phyloP scores from a whole-genome alignment of 2,888 invertebrate genomes.

The Brachyptera risi region DNA sequence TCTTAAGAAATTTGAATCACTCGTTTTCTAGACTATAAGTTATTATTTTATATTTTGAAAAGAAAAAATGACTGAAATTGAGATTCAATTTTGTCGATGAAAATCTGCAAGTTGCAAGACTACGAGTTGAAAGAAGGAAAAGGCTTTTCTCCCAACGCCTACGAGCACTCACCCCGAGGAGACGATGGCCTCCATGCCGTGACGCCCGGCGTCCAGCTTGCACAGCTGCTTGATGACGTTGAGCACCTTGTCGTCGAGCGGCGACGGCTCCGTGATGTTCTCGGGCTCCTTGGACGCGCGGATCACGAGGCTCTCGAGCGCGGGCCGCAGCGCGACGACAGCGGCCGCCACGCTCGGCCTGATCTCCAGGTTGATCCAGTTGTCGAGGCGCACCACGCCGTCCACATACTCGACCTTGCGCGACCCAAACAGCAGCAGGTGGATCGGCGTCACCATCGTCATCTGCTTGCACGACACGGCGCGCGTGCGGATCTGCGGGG shows the following conservation, averaged over 20 bases:
- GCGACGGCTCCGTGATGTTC: slow-evolving; percentile 60
- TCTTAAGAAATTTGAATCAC: too few species aligned
- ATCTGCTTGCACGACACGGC: slow-evolving; percentile 95
- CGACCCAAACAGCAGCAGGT: slow-evolving; percentile 88
- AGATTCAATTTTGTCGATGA: not conserved
- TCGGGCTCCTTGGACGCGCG: slow-evolving; percentile 77
- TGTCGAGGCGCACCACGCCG: slow-evolving; percentile 76
- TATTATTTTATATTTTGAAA: too few species aligned
- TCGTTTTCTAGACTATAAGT: too few species aligned
- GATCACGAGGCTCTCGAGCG: slow-evolving; percentile 79
- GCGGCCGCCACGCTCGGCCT: slow-evolving; percentile 68
- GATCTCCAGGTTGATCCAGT: slow-evolving; percentile 92
- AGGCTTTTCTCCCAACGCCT: not conserved
- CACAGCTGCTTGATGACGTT: slow-evolving; percentile 70
- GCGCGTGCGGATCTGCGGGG: slow-evolving; percentile 72
- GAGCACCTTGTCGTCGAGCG: slow-evolving; percentile 64
- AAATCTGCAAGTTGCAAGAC: too few species aligned
- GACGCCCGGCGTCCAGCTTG: slow-evolving; percentile 70
- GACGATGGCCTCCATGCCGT: slow-evolving; percentile 55
- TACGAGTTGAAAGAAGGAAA: not conserved
- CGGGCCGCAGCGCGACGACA: slow-evolving; percentile 82
- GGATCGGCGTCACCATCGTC: slow-evolving; percentile 93
- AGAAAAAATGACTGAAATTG: too few species aligned
- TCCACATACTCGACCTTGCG: slow-evolving; percentile 78
- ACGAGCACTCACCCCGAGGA: slow-evolving; percentile 36